These are phyloP conservation scores for Dromius quadrimaculatus DNA, from an alignment of 2,888 invertebrate genomes.

Conservation along the genomic window DNA sequence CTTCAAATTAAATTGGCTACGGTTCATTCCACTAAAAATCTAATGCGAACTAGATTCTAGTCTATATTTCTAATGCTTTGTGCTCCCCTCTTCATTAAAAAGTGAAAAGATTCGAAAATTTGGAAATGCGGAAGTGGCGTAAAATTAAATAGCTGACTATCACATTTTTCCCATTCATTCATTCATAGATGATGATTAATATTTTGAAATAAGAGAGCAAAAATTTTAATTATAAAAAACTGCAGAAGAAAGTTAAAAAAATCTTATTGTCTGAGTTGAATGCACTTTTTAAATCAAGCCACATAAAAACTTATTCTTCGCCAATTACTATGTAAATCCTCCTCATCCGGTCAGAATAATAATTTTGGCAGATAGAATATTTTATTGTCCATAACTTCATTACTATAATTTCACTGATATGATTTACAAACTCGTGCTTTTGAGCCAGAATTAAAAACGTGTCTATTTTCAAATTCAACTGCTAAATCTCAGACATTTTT, in stretches of 20 bases:
- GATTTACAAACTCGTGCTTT: too few species aligned
- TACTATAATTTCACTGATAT: too few species aligned
- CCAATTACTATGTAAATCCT: conserved; percentile 24
- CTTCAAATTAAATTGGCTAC: too few species aligned
- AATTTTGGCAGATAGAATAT: neutral
- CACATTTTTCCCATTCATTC: conserved; percentile 10
- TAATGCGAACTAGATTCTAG: neutral
- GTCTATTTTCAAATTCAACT: too few species aligned
- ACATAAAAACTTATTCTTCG: neutral
- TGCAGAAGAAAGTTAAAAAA: neutral
- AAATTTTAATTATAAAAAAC: conserved; percentile 9
- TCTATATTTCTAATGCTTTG: conserved; percentile 18
- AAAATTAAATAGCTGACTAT: conserved; percentile 24
- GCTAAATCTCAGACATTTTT: conserved; percentile 11
- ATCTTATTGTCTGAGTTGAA: neutral
- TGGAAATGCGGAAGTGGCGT: conserved; percentile 44
- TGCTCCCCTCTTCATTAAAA: conserved; percentile 36
- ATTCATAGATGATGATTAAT: conserved; percentile 11
- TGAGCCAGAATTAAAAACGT: too few species aligned
- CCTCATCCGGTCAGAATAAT: conserved; percentile 15
- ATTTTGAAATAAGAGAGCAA: neutral
- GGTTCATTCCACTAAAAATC: too few species aligned
- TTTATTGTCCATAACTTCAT: neutral
- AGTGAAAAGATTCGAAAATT: conserved; percentile 30
- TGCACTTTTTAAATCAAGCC: neutral